Evolutionary conservation across 2,888 invertebrate species (phyloP), one percentile per base, ranked within the genome.

Genomic region (Steinernema hermaphroditum): DNA sequence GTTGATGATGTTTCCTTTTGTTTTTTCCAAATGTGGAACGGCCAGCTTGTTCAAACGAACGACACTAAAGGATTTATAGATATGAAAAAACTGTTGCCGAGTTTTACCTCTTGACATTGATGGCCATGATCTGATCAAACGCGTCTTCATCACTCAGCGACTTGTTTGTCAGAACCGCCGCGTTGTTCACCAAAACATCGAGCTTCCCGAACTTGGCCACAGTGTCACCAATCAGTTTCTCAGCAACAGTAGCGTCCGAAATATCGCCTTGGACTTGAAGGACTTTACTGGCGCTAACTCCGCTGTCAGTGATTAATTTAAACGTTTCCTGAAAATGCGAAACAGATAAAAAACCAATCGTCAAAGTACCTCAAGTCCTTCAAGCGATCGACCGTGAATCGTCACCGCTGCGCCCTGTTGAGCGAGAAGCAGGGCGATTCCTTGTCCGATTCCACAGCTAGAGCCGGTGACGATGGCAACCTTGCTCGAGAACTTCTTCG

Each of bases 1-100:
- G 19, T 72, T 72, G 8, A 72, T 71, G 14, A 72, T 44, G 27
- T 29, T 72, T 4, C 72, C 72, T 32, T 72, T 72, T 8, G 72
- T 72, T 27, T 72, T 71, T 27, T 44, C 24, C n/a, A 72, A 6
- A 34, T 72, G 27, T 41, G 72, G 72, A 34, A 72, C 16, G 0
- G 72, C 70, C 0, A 72, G 44, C 24, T 72, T 46, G 41, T 22
- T 43, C 0, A 72, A 19, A 6, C 27, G 27, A 34, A 44, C 24
- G 16, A 72, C 71, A 22, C 37, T 72, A 72, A 44, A 72, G 19
- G 71, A 32, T 71, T 19, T 9, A 14, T 6, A 8, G 43, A 69
- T 8, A 16, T n/a, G 6, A 44, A 69, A 19, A 4, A 54, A 24
- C 27, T 19, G 2, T 6, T 8, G 9, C 19, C 6, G 4, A 6